Evolutionary conservation across 2,113 vertebrate genomes (phyloP), one percentile per base, ranked within the genome.

Genomic region (Mormyrus iriodes): DNA sequence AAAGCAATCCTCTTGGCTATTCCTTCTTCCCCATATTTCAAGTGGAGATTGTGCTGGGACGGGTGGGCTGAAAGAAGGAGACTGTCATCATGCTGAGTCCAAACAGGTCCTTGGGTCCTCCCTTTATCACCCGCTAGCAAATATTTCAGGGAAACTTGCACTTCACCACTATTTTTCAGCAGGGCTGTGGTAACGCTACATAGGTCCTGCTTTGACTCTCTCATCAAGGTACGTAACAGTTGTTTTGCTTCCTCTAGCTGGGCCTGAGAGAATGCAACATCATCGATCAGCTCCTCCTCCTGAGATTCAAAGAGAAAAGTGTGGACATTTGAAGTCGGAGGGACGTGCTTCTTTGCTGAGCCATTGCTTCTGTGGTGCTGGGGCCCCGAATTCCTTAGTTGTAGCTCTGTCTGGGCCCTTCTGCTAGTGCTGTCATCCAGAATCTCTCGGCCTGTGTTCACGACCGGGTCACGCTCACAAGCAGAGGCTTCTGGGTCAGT

Each of bases 111-210:
- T 17, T 42, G 35, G 19, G 86, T 8, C 3, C 53, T 24, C 52
- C 8, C 17, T 5, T 51, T 44, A 24, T 87, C 52, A 52, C 4
- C 17, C 48, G 87, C 27, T 13, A 91, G 92, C 91, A 99, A 94
- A 89, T 97, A 97, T 6, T 93, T 90, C 2, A 88, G 93, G 0
- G 97, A 96, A 15, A 94, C 94, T 24, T 94, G 92, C 48, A 96
- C 90, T 10, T 99, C 97, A 58, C 98, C 98, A 0, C 94, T 98
- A 92, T 97, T 97, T 92, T 96, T 98, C 88, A 99, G 91, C 69
- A 99, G 95, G 0, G 97, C 96, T 91, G 98, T 98, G 61, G 96
- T 97, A 39, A 98, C 97, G 19, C 93, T 94, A 3, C 92, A 91
- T 3, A 99, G 91, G 93, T 97, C 96, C 91, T 96, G 90, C n/a